Evolutionary conservation across 1,140 invertebrate genomes (phyloP), one percentile per base, ranked within the genome.

Genomic region (Rhynchophorus ferrugineus): DNA sequence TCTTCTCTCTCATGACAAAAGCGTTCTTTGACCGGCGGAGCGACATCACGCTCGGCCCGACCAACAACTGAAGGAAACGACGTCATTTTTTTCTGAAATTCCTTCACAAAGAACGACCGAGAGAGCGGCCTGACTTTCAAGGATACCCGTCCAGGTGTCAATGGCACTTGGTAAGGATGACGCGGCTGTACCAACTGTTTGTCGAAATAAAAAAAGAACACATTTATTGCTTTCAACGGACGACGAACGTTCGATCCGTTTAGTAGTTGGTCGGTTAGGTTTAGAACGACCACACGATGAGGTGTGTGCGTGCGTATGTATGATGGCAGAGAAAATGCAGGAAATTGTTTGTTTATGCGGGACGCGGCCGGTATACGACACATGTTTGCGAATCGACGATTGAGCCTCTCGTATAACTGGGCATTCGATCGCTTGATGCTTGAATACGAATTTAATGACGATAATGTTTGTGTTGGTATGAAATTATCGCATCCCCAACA

Each of bases 101-200:
- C 49, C 44, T 33, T 52, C 34, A 52, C 49, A 52, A 52, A 52
- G 49, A 52, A 45, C 49, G 49, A 51, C 34, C 42, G 45, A 52
- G 49, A 45, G 49, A 52, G 33, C 42, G 49, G 49, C 42, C 22
- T 49, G 42, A 45, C 49, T 52, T 52, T 52, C 49, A 52, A 52
- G 49, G 49, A 52, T 52, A 52, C 24, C 43, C 49, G 33, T 52
- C 49, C 49, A 45, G 43, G 49, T 52, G 49, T 52, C 49, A 52
- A 52, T 52, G 49, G 49, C 49, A 52, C 49, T 45, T 52, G 49
- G 39, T 52, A 52, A 52, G 44, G 49, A 45, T 52, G 49, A 45
- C 49, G 49, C 43, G 49, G 42, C 13, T 45, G 41, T 11, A 29
- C 5, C 24, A 11, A 29, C 24, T 29, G 5, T 29, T 29, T 29